These are phyloP conservation scores for Oriolus oriolus DNA, from an alignment of 2,113 vertebrate genomes.

Conservation along the genomic window DNA sequence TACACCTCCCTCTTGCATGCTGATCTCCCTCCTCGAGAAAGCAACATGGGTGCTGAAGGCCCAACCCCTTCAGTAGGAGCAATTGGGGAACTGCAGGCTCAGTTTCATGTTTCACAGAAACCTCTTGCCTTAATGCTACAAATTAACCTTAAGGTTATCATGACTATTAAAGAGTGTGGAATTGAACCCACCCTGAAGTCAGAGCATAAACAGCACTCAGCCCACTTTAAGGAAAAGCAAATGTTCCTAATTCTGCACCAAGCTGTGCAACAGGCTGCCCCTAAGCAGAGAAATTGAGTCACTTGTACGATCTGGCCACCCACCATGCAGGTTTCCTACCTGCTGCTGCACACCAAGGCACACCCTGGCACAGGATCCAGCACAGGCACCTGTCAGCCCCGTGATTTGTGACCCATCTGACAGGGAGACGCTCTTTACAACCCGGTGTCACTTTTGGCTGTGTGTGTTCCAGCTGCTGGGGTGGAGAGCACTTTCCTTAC, in stretches of 20 bases:
- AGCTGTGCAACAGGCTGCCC: not conserved
- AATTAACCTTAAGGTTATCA: not conserved
- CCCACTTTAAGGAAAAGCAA: not conserved
- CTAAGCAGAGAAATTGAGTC: constrained; percentile 15
- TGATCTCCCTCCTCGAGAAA: not conserved
- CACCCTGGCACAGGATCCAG: not conserved
- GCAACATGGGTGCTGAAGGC: not conserved
- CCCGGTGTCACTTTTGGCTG: constrained; percentile 41
- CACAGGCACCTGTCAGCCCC: constrained; percentile 66
- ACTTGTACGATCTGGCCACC: constrained; percentile 80
- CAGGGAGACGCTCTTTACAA: constrained; percentile 5
- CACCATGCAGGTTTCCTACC: constrained; percentile 64
- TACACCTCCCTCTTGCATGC: not conserved
- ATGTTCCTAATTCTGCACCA: not conserved
- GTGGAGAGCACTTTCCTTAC: not conserved
- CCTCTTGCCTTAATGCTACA: not conserved
- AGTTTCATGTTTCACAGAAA: not conserved
- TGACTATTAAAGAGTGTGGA: not conserved
- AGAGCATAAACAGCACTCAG: not conserved
- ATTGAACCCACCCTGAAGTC: not conserved
- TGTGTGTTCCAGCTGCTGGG: constrained; percentile 64
- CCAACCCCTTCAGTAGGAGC: not conserved
- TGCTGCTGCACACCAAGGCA: constrained; percentile 32
- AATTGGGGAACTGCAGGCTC: not conserved
- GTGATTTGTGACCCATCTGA: constrained; percentile 49